Base-by-base conservation (phyloP, 2,113 vertebrate species). In the Collichthys lucidus region DNA sequence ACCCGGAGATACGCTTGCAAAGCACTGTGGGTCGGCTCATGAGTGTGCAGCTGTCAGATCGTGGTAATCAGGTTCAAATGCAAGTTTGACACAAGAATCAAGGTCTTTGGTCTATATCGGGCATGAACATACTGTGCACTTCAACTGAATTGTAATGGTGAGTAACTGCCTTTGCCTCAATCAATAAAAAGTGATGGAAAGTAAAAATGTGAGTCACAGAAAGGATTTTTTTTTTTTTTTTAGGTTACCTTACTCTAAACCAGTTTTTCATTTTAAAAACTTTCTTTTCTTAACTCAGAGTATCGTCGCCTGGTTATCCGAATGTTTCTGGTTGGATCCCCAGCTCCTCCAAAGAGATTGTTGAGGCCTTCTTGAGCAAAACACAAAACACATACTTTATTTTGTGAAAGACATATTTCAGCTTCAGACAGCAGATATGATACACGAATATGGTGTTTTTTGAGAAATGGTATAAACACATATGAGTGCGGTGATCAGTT, bases 21-120 rank as follows among this genome's bases (percentile, higher is more conserved):
- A 70, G 84, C 77, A 77, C 74, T 83, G 76, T 75, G 88, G 85
- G 88, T 74, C 63, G 70, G 67, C 78, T 78, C 70, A 40, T 66
- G 26, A 79, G 74, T 64, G 74, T 89, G 69, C 70, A 64, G 75
- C 74, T 66, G 81, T 82, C 72, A 74, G 79, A 87, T 86, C 77
- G 72, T 46, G 42, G 49, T 85, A 80, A 69, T 77, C 40, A 11
- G 74, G 77, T 85, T 86, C 69, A 73, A 49, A 11, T 86, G 84
- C n/a, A 67, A 57, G 75, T 78, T 20, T 53, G 73, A 78, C 61
- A 68, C 49, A 59, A 46, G 50, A 84, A 84, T 84, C 67, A 73
- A 70, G 29, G 63, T 65, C 49, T 74, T 9, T 1, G 35, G 47
- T 72, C 29, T 19, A 49, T 26, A 66, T 75, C 59, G 74, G 65